Evolutionary conservation across 2,113 vertebrate genomes (phyloP).

Genomic region (Corvus hawaiiensis): DNA sequence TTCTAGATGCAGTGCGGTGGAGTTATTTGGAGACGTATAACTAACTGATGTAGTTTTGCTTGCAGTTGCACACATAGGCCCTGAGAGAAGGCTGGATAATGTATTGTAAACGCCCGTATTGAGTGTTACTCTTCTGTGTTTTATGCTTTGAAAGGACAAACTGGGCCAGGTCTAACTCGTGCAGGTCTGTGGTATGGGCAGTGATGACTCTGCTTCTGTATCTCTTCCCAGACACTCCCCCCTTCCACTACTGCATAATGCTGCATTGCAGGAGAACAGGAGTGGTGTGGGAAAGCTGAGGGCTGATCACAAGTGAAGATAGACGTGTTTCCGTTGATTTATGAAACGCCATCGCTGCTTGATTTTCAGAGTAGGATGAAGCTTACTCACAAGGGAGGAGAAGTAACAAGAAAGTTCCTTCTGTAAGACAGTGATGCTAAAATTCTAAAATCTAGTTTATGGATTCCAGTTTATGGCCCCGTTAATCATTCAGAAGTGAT

Average conservation of each 20-base stretch:
- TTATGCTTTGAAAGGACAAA: neutral
- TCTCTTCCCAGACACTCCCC: neutral
- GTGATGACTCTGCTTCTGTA: neutral
- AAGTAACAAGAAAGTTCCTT: neutral
- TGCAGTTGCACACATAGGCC: conserved; percentile 26
- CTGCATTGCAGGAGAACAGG: conserved; percentile 10
- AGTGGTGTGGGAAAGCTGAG: neutral
- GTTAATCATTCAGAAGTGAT: neutral
- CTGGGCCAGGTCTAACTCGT: neutral
- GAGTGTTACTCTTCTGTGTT: neutral
- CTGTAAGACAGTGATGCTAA: neutral
- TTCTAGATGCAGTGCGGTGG: neutral
- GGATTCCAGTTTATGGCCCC: neutral
- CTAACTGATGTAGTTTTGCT: neutral
- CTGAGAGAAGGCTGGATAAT: conserved; percentile 61
- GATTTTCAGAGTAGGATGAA: neutral
- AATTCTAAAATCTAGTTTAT: neutral
- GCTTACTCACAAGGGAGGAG: neutral
- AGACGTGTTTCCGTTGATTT: neutral
- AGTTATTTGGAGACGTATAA: neutral
- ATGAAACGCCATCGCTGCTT: neutral
- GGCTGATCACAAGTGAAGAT: neutral
- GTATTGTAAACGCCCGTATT: neutral
- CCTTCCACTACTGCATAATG: neutral
- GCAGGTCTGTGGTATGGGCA: neutral